A percentile compares a stretch with the other conserved stretches of the same genome.
These are phyloP conservation scores for Hololepta plana DNA, from an alignment of 2,888 invertebrate species.

Conservation along the genomic window DNA sequence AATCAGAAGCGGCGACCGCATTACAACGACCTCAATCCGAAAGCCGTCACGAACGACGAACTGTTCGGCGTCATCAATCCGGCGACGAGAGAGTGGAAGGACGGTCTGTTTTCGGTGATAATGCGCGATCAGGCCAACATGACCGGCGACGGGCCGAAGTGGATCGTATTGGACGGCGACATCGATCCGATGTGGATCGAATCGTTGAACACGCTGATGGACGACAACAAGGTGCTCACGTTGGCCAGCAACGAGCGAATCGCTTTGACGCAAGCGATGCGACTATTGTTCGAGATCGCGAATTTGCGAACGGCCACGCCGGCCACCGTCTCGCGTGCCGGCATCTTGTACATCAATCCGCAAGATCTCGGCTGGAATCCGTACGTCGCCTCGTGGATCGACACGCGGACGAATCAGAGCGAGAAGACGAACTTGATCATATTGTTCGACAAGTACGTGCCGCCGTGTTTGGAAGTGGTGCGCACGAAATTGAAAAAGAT, in stretches of 20 bases:
- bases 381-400: conserved; percentile 79
- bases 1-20: conserved; percentile 68
- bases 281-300: conserved; percentile 85
- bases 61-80: conserved; percentile 89
- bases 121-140: conserved; percentile 90
- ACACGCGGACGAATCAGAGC: conserved; percentile 47
- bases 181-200: conserved; percentile 99
- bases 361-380: conserved; percentile 92
- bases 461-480: conserved; percentile 56
- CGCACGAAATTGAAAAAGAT: conserved; percentile 70
- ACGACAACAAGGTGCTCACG: conserved; percentile 89
- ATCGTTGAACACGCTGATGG: conserved; percentile 91
- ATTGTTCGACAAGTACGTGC: conserved; percentile 87
- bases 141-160: conserved; percentile 70
- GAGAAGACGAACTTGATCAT: conserved; percentile 69
- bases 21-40: conserved; percentile 85
- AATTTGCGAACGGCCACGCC: conserved; percentile 83
- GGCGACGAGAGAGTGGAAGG: conserved; percentile 82
- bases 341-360: conserved; percentile 86
- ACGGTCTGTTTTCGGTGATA: conserved; percentile 77
- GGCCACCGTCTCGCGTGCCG: conserved; percentile 87
- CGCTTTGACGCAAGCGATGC: conserved; percentile 73
- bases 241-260: conserved; percentile 90
- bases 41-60: conserved; percentile 91
- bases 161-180: conserved; percentile 92